Evolutionary conservation across 2,888 invertebrate species (phyloP), one percentile per base, ranked within the genome.

Genomic region (Eucriotettix oculatus): DNA sequence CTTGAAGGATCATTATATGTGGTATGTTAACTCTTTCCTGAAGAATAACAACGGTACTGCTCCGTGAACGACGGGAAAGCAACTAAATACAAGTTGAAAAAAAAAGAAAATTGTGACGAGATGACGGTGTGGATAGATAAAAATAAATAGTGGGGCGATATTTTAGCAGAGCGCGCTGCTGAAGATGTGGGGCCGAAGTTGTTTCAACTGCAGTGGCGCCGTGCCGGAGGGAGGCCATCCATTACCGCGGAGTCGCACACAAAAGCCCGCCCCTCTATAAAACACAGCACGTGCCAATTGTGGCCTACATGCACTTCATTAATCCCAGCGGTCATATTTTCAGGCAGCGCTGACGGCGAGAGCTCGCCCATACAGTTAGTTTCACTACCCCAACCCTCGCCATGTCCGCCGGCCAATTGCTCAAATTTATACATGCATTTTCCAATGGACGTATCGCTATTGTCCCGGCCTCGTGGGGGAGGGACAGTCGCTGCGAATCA

Each of bases 271-370:
- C 48, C 53, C n/a, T 53, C 53, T 16, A n/a, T 17, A 53, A 53
- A 53, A 53, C 17, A 40, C 11, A 55, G 29, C 55, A 55, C 55
- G 29, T 48, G 48, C 48, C 48, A 48, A 48, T 48, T 48, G 48
- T 48, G 48, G 48, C 48, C 63, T 63, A 67, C 67, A 67, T 66
- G 67, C 65, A 65, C 67, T 66, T 67, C 67, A 67, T 67, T 67
- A 67, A 65, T 67, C 67, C 67, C 67, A 65, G 64, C 63, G 67
- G 67, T 67, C 66, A 67, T 67, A 67, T 67, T 66, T 66, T 65
- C 66, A 63, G 55, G 55, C 29, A 29, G 55, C 55, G 55, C 55
- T 55, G 55, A 55, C 55, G 57, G 53, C 53, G 48, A 40, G 16
- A 14, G 48, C 48, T 12, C 55, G 54, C 58, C 53, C 48, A 10